Evolutionary conservation across 2,113 vertebrate genomes (phyloP), one percentile per base, ranked within the genome.

Genomic region (Plecturocebus donacophilus): DNA sequence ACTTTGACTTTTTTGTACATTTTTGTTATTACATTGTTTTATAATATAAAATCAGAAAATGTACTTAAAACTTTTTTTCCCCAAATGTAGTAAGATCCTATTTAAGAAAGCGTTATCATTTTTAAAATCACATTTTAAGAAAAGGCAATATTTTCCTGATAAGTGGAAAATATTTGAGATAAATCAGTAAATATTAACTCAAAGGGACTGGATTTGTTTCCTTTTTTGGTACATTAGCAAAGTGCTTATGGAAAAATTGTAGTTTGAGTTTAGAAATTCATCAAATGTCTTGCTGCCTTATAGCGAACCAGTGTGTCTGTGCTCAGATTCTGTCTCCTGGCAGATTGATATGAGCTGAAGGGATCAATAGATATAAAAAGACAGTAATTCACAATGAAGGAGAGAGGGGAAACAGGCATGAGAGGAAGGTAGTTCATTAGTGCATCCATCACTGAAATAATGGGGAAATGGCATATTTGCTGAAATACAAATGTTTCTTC

Each of bases 251-350:
- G 52, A 45, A 94, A 49, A 32, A 75, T 47, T 45, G 20, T 79
- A 25, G 75, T 87, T 90, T 92, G n/a, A 77, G 58, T 90, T 83
- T 87, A 56, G 71, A 97, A 90, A 94, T 68, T 35, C 45, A 93
- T 8, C 71, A 87, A 17, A 38, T 68, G 3, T 4, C 2, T 56
- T 83, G 32, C 42, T 89, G 25, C 17, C 25, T 58, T 52, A 49
- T 9, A 73, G 75, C n/a, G 75, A 54, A 27, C 32, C 66, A 42
- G 19, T 88, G n/a, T 95, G 38, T 90, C 30, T 89, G 61, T 76
- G 58, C 70, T 91, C 35, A 85, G 47, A 64, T 56, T 79, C 58
- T 58, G 21, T 90, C 92, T 58, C 40, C 23, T 38, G 42, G 35
- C n/a, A 58, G 47, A 64, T 49, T 32, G 58, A 40, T 92, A 8